Conservation (phyloP, 2,113 vertebrate genomes). For the Spermophilus dauricus region DNA sequence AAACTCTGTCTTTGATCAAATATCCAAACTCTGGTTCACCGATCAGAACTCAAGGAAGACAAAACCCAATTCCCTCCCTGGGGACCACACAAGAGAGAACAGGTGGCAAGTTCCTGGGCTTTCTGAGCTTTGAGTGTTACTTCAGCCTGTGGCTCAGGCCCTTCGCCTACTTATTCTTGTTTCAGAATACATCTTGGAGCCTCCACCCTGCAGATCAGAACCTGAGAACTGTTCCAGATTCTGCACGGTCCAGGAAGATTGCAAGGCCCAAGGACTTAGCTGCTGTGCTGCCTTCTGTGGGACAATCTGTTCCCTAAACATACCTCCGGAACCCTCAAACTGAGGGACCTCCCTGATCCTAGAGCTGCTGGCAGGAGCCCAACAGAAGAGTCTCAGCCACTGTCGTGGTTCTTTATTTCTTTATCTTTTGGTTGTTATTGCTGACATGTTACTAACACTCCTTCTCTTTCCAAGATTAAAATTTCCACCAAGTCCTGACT, state of each 20-base stretch:
- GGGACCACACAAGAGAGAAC: neutral
- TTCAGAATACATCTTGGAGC: conserved; percentile 72
- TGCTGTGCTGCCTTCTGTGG: conserved; percentile 80
- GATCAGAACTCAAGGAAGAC: neutral
- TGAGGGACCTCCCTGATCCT: neutral
- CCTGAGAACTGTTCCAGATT: neutral
- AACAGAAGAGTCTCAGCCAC: neutral
- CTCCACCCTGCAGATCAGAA: conserved; percentile 57
- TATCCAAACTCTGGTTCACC: neutral
- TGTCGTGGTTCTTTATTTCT: neutral
- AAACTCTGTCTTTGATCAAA: neutral
- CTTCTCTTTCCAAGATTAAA: neutral
- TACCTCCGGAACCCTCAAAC: rapidly evolving
- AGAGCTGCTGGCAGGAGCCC: neutral
- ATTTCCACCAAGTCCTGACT: neutral
- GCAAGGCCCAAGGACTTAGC: neutral
- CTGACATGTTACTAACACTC: neutral
- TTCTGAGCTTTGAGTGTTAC: neutral
- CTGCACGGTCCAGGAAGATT: conserved; percentile 56
- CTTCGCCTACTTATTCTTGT: neutral
- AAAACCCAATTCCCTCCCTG: neutral
- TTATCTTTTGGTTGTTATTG: neutral
- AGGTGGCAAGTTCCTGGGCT: neutral
- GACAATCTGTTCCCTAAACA: conserved; percentile 55
- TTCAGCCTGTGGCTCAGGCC: neutral